phyloP scores from a whole-genome alignment of 2,113 vertebrate genomes.

The Chionis minor region DNA sequence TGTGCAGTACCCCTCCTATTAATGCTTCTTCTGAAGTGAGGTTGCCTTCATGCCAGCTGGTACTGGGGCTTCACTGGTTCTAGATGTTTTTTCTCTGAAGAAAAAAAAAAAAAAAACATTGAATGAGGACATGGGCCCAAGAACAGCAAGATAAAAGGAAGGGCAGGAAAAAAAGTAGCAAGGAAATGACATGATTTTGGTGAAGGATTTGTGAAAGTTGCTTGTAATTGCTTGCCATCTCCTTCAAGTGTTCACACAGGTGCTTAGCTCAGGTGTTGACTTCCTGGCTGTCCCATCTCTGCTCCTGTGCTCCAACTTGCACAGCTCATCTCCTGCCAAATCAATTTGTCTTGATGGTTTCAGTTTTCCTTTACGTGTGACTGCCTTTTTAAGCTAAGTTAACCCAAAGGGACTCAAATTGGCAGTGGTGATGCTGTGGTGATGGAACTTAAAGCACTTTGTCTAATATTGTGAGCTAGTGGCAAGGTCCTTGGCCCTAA shows the following conservation, averaged over 20 bases:
- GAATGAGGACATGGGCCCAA: neutral
- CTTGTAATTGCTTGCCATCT: neutral
- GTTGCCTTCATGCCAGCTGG: neutral
- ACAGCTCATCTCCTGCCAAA: neutral
- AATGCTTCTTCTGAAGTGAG: neutral
- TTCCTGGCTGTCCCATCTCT: neutral
- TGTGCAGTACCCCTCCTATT: neutral
- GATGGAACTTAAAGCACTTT: neutral
- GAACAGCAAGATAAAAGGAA: neutral
- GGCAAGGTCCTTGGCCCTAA: neutral
- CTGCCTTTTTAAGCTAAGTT: neutral
- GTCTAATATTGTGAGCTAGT: neutral
- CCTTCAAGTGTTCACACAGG: rapidly evolving
- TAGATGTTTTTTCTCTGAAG: neutral
- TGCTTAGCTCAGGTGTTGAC: neutral
- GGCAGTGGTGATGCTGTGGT: neutral
- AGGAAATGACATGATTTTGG: neutral
- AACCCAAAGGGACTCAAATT: neutral
- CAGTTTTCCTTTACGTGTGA: neutral
- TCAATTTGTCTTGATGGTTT: neutral
- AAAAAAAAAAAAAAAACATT: neutral
- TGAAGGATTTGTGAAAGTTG: neutral
- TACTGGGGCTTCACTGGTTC: neutral
- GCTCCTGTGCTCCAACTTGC: neutral
- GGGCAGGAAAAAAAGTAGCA: neutral